Conservation (phyloP, 2,113 vertebrate species). For the Sceloporus tristichus region DNA sequence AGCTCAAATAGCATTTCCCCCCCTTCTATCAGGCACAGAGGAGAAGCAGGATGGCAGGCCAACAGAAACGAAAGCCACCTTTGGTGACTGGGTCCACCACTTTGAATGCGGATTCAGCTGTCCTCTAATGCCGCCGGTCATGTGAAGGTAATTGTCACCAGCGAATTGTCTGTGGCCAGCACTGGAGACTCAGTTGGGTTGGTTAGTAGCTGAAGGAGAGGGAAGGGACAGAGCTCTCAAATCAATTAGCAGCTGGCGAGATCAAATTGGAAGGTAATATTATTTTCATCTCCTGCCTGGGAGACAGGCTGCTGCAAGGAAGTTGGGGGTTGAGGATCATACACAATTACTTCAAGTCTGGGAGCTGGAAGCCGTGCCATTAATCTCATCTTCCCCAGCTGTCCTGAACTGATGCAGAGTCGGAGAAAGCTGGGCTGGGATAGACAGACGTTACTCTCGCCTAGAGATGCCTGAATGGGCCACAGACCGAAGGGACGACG, state of each 20-base stretch:
- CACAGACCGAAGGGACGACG: too few species aligned
- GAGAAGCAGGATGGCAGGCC: neutral
- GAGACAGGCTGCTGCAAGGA: neutral
- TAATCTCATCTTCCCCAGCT: slow-evolving; percentile 10
- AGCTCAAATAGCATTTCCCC: slow-evolving; percentile 22
- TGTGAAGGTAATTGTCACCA: slow-evolving; percentile 24
- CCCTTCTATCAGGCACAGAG: neutral
- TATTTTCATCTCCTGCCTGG: neutral
- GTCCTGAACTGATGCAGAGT: neutral
- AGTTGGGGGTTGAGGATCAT: neutral
- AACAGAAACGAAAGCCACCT: neutral
- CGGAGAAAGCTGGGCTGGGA: neutral
- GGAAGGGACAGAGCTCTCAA: slow-evolving; percentile 26
- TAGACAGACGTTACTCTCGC: neutral
- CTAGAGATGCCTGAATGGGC: too few species aligned
- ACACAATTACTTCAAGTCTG: slow-evolving; percentile 19
- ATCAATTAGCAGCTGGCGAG: slow-evolving; percentile 43
- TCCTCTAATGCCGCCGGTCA: neutral
- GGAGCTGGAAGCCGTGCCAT: neutral
- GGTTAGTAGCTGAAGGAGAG: slow-evolving; percentile 19
- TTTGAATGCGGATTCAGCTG: neutral
- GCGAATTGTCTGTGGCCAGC: slow-evolving; percentile 7
- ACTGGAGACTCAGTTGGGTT: neutral
- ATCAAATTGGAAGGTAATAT: slow-evolving; percentile 28
- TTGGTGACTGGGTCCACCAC: too few species aligned